A percentile compares a stretch with the other conserved stretches of the same genome.
phyloP scores from a whole-genome alignment of 2,888 invertebrate species.

The Mimumesa dahlbomi region DNA sequence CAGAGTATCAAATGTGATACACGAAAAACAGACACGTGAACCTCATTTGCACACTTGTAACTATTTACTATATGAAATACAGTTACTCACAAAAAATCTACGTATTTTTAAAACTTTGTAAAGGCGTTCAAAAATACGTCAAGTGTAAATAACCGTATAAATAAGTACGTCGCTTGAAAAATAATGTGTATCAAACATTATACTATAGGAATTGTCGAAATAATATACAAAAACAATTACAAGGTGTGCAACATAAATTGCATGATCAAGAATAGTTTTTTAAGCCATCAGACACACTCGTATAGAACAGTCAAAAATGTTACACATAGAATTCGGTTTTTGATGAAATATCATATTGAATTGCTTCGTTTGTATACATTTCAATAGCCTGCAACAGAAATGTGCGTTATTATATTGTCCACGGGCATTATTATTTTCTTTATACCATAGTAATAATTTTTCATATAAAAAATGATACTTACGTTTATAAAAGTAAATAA shows the following conservation, averaged over 20 bases:
- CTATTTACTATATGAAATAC: too few relatives aligned
- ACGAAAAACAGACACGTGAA: too few relatives aligned
- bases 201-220: not conserved
- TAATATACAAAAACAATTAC: not conserved
- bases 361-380: constrained; percentile 80
- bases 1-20: too few relatives aligned
- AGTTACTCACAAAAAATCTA: too few relatives aligned
- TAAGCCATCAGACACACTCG: not conserved
- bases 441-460: not conserved
- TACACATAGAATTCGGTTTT: constrained; percentile 81
- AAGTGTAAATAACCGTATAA: not conserved
- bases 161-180: too few relatives aligned
- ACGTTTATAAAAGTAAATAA: not conserved
- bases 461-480: not conserved
- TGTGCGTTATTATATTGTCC: not conserved
- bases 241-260: not conserved
- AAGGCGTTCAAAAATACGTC: constrained; percentile 13
- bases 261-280: too few relatives aligned
- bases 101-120: too few relatives aligned
- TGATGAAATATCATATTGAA: constrained; percentile 79
- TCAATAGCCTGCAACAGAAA: constrained; percentile 78
- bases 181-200: not conserved
- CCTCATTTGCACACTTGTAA: too few relatives aligned
- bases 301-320: constrained; percentile 2
- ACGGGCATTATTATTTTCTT: not conserved